Percentiles rank a stretch among this genome's conserved stretches.
These are phyloP conservation scores for Andrena flavipes DNA, from an alignment of 2,888 invertebrate genomes.

Conservation along the genomic window DNA sequence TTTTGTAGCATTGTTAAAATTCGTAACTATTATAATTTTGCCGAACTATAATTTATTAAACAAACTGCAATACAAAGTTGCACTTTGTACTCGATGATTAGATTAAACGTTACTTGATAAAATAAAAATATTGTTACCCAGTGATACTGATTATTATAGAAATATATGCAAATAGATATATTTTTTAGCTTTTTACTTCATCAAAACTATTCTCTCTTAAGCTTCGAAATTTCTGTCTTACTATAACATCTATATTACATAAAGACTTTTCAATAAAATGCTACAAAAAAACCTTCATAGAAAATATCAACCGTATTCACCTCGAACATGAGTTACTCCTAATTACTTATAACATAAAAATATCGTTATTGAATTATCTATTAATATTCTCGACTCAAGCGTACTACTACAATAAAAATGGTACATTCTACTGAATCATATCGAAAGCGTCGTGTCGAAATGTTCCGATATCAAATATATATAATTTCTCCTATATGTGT, in stretches of 20 bases:
- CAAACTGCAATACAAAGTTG: background rate
- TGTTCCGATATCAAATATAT: slow-evolving; percentile 21
- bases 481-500: slow-evolving; percentile 7
- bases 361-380: slow-evolving; percentile 9
- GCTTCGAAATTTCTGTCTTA: background rate
- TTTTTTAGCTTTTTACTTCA: background rate
- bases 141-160: slow-evolving; percentile 3
- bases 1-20: background rate
- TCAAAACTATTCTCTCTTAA: background rate
- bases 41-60: background rate
- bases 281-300: background rate
- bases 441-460: slow-evolving; percentile 25
- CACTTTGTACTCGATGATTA: background rate
- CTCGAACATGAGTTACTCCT: slow-evolving; percentile 2
- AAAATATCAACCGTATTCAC: background rate
- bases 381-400: slow-evolving; percentile 22
- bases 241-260: background rate
- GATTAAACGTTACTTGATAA: background rate
- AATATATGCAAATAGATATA: slow-evolving; percentile 1
- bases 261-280: background rate
- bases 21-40: background rate
- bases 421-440: slow-evolving; percentile 13
- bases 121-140: slow-evolving; percentile 6
- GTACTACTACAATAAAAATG: slow-evolving; percentile 28
- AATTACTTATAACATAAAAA: slow-evolving; percentile 25